These are phyloP conservation scores for Turnix velox DNA, from an alignment of 2,113 vertebrate genomes.

Conservation along the genomic window DNA sequence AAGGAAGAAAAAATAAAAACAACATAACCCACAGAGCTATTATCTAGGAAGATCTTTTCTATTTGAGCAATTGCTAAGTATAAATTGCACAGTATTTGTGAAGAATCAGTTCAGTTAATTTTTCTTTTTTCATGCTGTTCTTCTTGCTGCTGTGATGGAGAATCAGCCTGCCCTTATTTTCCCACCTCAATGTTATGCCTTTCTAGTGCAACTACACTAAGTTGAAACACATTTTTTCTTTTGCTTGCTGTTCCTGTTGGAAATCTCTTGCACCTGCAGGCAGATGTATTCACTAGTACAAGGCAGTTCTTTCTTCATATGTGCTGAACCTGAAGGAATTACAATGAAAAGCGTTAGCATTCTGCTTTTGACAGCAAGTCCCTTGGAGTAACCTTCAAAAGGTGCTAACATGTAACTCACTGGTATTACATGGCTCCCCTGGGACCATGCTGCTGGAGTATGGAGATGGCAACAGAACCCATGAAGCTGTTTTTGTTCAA, in stretches of 20 bases:
- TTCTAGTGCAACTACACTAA: background rate
- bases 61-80: background rate
- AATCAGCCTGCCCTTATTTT: background rate
- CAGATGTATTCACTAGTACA: background rate
- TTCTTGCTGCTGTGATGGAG: background rate
- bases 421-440: background rate
- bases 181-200: background rate
- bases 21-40: background rate
- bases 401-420: background rate
- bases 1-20: background rate
- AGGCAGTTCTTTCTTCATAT: background rate
- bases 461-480: background rate
- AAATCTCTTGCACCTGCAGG: background rate
- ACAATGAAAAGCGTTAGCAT: background rate
- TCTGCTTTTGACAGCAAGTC: background rate
- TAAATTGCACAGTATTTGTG: background rate
- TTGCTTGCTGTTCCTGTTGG: background rate
- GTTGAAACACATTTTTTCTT: background rate
- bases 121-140: background rate
- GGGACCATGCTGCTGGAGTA: rapidly evolving
- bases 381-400: background rate
- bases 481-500: background rate
- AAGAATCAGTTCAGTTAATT: background rate
- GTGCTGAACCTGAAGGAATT: background rate
- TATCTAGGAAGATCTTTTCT: background rate